Evolutionary conservation across 2,888 invertebrate species (phyloP), one percentile per base, ranked within the genome.

Genomic region (Mythimna loreyi): DNA sequence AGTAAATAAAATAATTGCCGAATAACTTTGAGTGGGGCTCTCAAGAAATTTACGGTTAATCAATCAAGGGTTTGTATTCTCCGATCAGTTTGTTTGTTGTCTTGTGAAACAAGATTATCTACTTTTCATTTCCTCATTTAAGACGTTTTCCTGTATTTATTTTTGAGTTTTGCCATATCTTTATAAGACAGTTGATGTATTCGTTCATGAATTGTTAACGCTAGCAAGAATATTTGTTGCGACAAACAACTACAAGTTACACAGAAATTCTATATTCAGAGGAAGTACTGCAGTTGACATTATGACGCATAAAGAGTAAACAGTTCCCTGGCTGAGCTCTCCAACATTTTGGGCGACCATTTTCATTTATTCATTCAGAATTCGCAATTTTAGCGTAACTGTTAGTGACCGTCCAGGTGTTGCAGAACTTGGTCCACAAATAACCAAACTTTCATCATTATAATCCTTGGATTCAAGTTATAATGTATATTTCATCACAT

Each of bases 371-470:
- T 60, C 72, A 78, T 73, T 76, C 76, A 57, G 50, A 78, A 65
- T 77, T 67, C 56, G 61, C 65, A 71, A 80, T 76, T 78, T 76
- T 36, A 67, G 64, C 55, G 25, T 45, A 56, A 72, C 67, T 67
- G 67, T 78, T 80, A 80, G 75, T 70, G 75, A 68, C 64, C 72
- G 58, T 49, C 81, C 78, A 78, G 78, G 76, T 78, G 78, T 56
- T 67, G 53, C 67, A 65, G 45, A 76, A 80, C 72, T 80, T 76
- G 61, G 23, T 63, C 69, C 52, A 80, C 77, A 72, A 76, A 78
- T 76, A 75, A 80, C 76, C 52, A 47, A 78, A 78, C 65, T 78
- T 78, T 70, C 62, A 70, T 75, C 45, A 63, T 78, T 75, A 80
- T 59, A 75, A 53, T 59, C 52, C 64, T 67, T 69, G 66, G 60